Evolutionary conservation across 2,888 invertebrate species (phyloP).

Genomic region (Rhimphoctona megacephalus): DNA sequence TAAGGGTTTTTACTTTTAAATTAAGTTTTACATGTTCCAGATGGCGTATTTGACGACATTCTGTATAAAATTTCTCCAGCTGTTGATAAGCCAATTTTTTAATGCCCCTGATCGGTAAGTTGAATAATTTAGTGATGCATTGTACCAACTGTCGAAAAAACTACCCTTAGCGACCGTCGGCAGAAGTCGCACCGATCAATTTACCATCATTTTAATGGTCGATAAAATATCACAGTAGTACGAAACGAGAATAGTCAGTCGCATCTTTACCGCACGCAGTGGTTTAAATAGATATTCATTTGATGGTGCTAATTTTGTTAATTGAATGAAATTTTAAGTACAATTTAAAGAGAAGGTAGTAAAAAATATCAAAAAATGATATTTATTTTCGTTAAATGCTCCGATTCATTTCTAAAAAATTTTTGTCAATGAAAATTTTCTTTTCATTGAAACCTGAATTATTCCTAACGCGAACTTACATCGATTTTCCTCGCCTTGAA

Average conservation of each 20-base stretch:
- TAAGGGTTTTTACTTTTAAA: not conserved
- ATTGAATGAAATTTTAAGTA: not conserved
- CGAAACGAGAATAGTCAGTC: conserved; percentile 28
- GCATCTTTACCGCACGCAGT: not conserved
- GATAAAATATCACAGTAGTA: conserved; percentile 51
- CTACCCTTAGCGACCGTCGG: not conserved
- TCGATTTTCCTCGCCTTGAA: conserved; percentile 9
- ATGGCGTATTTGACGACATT: not conserved
- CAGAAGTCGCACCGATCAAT: not conserved
- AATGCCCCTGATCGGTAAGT: conserved; percentile 25
- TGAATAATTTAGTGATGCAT: not conserved
- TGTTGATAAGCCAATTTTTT: conserved; percentile 1
- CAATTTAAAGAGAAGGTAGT: not conserved
- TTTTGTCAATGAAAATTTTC: not conserved
- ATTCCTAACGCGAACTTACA: not conserved
- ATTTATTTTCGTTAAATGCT: not conserved
- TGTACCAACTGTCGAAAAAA: conserved; percentile 14
- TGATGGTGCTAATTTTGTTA: not conserved
- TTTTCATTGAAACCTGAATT: not conserved
- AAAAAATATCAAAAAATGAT: not conserved
- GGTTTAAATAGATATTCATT: not conserved
- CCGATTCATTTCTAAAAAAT: not conserved
- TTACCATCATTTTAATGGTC: not conserved
- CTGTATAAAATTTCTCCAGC: not conserved
- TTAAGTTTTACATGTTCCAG: not conserved